Percentiles rank a stretch among this genome's conserved stretches.
These are phyloP conservation scores for Polyommatus icarus DNA, from an alignment of 2,888 invertebrate genomes.

Conservation along the genomic window DNA sequence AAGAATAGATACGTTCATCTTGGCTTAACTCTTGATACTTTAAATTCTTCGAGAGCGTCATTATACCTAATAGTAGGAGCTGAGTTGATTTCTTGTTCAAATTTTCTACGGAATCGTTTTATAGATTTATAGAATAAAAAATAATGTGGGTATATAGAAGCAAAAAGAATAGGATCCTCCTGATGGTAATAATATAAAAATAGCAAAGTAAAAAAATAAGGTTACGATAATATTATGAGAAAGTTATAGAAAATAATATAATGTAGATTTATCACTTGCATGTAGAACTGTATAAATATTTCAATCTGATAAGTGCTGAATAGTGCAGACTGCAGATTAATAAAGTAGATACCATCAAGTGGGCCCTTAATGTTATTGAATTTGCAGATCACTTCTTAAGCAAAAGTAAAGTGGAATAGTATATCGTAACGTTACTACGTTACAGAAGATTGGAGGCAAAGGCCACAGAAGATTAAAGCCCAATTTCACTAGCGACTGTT, in stretches of 20 bases:
- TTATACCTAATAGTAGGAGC: slow-evolving; percentile 31
- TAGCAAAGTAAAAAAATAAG: neutral
- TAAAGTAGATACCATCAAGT: slow-evolving; percentile 17
- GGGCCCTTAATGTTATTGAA: neutral
- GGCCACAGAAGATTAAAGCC: too few species aligned
- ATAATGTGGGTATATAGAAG: neutral
- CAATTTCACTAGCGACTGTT: too few species aligned
- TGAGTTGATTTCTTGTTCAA: slow-evolving; percentile 8
- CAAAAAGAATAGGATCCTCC: slow-evolving; percentile 1
- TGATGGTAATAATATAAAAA: slow-evolving; percentile 20
- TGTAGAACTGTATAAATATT: neutral
- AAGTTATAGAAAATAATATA: neutral
- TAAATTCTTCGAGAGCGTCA: slow-evolving; percentile 38
- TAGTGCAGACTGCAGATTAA: neutral
- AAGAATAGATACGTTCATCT: slow-evolving; percentile 41
- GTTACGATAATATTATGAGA: neutral
- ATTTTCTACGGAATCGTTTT: neutral
- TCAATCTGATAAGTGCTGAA: neutral
- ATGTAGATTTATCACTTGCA: neutral
- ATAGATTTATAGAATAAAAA: neutral
- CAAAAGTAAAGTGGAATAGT: neutral
- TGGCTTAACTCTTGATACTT: slow-evolving; percentile 38
- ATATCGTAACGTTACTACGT: too few species aligned
- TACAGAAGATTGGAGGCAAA: too few species aligned
- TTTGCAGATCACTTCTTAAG: neutral